Conservation (phyloP, 2,113 vertebrate species). For the Dipodomys ordii region DNA sequence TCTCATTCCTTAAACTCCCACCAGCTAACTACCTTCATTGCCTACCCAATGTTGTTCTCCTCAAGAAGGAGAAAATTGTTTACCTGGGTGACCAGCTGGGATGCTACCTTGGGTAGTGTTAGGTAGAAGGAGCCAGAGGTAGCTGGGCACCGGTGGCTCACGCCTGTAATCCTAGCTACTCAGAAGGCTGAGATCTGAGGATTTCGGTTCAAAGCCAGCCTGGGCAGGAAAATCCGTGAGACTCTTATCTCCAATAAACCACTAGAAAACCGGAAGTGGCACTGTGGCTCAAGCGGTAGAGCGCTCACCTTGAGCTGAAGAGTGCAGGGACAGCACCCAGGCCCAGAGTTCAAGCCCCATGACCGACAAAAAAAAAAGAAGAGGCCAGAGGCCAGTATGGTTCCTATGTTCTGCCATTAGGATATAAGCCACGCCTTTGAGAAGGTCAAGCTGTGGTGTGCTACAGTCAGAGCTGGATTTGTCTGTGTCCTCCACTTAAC, state of each 20-base stretch:
- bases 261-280: no score
- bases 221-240: no score
- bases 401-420: slow-evolving; percentile 89
- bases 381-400: slow-evolving; percentile 78
- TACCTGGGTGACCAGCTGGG: slow-evolving; percentile 87
- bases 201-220: no score
- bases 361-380: no score
- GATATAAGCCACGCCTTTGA: slow-evolving; percentile 82
- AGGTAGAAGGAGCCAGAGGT: slow-evolving; percentile 84
- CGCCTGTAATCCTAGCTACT: no score
- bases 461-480: slow-evolving; percentile 91
- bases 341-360: no score
- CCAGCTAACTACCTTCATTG: background rate
- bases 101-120: slow-evolving; percentile 80
- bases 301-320: no score
- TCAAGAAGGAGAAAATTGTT: background rate
- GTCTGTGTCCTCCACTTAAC: slow-evolving; percentile 91
- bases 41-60: background rate
- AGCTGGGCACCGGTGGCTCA: no score
- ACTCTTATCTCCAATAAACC: no score
- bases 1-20: background rate
- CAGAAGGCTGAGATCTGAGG: no score
- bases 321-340: no score
- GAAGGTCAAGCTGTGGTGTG: slow-evolving; percentile 86
- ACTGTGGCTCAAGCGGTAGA: no score